Percentiles rank a stretch among this genome's conserved stretches.
Evolutionary conservation across 2,888 invertebrate genomes (phyloP).

Genomic region (Philonicus albiceps): DNA sequence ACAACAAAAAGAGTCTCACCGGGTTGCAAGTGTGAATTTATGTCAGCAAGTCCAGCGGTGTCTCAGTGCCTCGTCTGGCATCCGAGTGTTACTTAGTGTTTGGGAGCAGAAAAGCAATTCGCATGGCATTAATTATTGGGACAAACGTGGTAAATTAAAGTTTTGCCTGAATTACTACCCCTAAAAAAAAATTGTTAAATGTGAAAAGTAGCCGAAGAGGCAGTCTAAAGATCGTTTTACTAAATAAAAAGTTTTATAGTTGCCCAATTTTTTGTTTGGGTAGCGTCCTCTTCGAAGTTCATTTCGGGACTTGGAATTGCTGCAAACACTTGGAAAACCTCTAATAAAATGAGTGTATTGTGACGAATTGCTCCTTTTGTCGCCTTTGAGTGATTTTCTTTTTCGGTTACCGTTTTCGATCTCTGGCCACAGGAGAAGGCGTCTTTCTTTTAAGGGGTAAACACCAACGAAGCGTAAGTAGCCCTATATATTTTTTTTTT

Average conservation of each 20-base stretch:
- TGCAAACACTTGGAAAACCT: not conserved
- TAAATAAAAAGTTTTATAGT: not conserved
- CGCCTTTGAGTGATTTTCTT: not conserved
- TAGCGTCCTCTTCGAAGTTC: not conserved
- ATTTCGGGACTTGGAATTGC: not conserved
- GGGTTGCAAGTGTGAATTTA: not conserved
- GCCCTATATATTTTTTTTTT: not conserved
- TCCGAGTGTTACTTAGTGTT: not conserved
- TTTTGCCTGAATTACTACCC: not conserved
- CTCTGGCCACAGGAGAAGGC: not conserved
- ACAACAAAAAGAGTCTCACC: not conserved
- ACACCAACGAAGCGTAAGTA: not conserved
- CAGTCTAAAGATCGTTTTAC: not conserved
- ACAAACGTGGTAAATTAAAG: not conserved
- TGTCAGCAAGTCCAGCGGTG: not conserved
- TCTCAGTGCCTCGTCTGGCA: not conserved
- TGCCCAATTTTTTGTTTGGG: not conserved
- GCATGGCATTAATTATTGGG: not conserved
- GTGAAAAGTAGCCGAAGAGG: not conserved
- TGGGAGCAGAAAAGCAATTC: not conserved
- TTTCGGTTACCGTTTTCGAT: not conserved
- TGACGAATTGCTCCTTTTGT: slow-evolving; percentile 8
- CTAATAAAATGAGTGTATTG: slow-evolving; percentile 17
- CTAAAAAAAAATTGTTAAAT: not conserved
- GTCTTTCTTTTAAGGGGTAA: not conserved